A percentile compares a stretch with the other conserved stretches of the same genome.
These are phyloP conservation scores for Phthorimaea operculella DNA, from an alignment of 1,140 invertebrate species.

Conservation along the genomic window DNA sequence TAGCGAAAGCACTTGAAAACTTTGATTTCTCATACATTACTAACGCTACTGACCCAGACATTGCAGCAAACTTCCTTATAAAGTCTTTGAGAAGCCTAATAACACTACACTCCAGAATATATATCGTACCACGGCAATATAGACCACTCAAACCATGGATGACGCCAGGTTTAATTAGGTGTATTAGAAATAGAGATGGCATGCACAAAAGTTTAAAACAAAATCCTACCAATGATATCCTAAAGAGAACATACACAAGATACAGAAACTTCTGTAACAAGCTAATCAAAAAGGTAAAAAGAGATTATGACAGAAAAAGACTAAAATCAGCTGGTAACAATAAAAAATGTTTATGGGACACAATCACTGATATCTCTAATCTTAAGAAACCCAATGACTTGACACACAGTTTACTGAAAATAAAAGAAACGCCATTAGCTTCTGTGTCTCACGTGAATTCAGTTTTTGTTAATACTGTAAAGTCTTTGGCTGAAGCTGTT, in stretches of 20 bases:
- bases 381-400: background rate
- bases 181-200: slow-evolving; percentile 12
- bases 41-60: slow-evolving; percentile 1
- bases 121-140: background rate
- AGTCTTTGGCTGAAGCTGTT: background rate
- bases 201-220: slow-evolving; percentile 8
- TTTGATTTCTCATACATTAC: background rate
- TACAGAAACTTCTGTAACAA: slow-evolving; percentile 16
- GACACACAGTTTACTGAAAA: background rate
- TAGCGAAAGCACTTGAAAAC: background rate
- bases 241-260: slow-evolving; percentile 3
- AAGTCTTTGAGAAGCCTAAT: background rate
- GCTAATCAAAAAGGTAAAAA: slow-evolving; percentile 11
- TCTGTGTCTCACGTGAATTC: slow-evolving; percentile 8
- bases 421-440: background rate
- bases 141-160: slow-evolving; percentile 9
- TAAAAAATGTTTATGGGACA: slow-evolving; percentile 9
- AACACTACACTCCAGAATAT: background rate
- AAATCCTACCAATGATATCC: slow-evolving; percentile 8
- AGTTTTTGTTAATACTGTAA: slow-evolving; percentile 7
- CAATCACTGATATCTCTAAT: slow-evolving; percentile 9
- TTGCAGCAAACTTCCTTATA: slow-evolving; percentile 1
- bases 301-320: slow-evolving; percentile 2
- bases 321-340: slow-evolving; percentile 6
- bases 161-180: slow-evolving; percentile 12